These are phyloP conservation scores for Lophochroa leadbeateri DNA, from an alignment of 2,113 vertebrate species.

Conservation along the genomic window DNA sequence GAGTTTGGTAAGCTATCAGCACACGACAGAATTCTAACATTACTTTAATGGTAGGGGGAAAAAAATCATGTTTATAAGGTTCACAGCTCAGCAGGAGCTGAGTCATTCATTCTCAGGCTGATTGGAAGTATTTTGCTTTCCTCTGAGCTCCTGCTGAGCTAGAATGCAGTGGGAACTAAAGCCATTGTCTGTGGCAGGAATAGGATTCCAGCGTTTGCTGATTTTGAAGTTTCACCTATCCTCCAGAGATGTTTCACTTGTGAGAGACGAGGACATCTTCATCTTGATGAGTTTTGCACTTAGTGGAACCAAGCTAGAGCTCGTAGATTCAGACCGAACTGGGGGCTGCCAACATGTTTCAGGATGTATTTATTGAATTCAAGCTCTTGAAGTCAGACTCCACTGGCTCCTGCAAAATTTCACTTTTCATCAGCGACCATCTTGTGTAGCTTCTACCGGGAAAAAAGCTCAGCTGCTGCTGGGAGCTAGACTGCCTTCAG, in stretches of 20 bases:
- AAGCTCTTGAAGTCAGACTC: not conserved
- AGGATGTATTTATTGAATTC: not conserved
- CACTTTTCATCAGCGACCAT: not conserved
- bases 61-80: not conserved
- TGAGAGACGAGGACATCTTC: not conserved
- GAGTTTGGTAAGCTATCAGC: not conserved
- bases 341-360: not conserved
- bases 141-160: not conserved
- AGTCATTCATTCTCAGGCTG: not conserved
- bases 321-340: not conserved
- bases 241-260: not conserved
- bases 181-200: not conserved
- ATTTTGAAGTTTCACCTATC: not conserved
- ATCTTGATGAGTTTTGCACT: not conserved
- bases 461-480: not conserved
- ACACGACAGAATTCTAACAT: not conserved
- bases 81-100: not conserved
- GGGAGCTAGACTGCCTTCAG: not conserved
- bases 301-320: not conserved
- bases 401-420: not conserved
- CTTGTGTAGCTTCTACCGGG: not conserved
- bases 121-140: not conserved
- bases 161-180: not conserved
- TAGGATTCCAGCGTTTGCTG: not conserved
- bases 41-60: not conserved